Base-by-base conservation (phyloP, 2,113 vertebrate genomes). In the Rissa tridactyla region DNA sequence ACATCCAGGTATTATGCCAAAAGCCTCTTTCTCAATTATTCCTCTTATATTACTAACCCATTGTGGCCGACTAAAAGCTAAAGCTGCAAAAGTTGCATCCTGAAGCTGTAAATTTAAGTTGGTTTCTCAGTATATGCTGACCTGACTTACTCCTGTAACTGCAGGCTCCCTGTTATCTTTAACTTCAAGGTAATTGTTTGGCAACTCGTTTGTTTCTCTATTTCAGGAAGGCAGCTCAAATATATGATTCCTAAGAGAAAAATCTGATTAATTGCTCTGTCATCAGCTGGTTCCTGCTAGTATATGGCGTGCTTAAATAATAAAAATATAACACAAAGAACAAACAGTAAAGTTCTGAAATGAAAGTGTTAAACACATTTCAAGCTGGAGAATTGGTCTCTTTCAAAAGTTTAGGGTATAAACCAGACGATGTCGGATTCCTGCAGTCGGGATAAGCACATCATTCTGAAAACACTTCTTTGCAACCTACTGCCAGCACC, bases 1-100 rank as follows among this genome's bases (percentile, higher is more conserved):
- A 90, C 55, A 96, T 83, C 81, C 80, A 93, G 90, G 82, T 92
- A 96, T 84, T 92, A 93, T 49, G 46, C 13, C 30, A 87, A 96
- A 97, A 94, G 92, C 73, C 88, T 97, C 96, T 96, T 91, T 96
- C n/a, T 86, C 73, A 64, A 73, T 91, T 87, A 95, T 83, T 90
- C 88, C 54, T 92, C 89, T 81, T 92, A 51, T 55, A 90, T 91
- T 87, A 87, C 84, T 88, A 93, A 91, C 88, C 78, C 92, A 93
- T 40, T 90, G 86, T 85, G 58, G 86, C 44, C 30, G 47, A 92
- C 52, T 89, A 95, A 96, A 76, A 62, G 76, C 85, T 94, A 92
- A 96, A 91, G 90, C 73, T 91, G 64, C 34, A 94, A 88, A 87
- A 79, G 82, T 52, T 73, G 90, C 70, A 85, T 79, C 82, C 34